Base-by-base conservation (phyloP, 2,797 vertebrate species). In the Lates japonicus region DNA sequence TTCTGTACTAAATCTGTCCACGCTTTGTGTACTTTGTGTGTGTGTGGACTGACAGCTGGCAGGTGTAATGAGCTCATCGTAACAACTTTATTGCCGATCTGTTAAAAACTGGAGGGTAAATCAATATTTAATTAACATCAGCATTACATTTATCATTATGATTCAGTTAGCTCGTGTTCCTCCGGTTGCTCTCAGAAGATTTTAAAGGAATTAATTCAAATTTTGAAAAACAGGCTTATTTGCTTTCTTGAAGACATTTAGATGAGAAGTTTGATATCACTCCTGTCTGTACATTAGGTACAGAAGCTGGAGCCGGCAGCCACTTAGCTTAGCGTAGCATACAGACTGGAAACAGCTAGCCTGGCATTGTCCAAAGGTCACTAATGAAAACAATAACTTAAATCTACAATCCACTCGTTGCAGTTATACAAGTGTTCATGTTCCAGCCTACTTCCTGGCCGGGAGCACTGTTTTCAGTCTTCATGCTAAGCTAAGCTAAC, bases 51-150 rank as follows among this genome's bases (percentile, higher is more conserved):
- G 78, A 86, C 67, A 81, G 85, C 74, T 75, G 80, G 54, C 74
- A 80, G 66, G 61, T 83, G 49, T 84, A 80, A 82, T 76, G 60
- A 90, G 69, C 70, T 84, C 73, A 80, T 61, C 4, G 1, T 76
- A 62, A 78, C 70, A 80, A 48, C 55, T 63, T 81, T 17, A 67
- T 78, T 35, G 12, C 29, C 65, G 20, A 37, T 61, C 31, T 37
- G 20, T 68, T 55, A n/a, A 58, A n/a, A 60, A 48, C 13, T 37
- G 42, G 60, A n/a, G 33, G 70, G 16, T 62, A 7, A 69, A 48
- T 78, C 37, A 60, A 48, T 75, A 46, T 81, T 84, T 57, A 31
- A 76, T 78, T 22, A 70, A 70, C 25, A 65, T 57, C 2, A 20
- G 46, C 16, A 58, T 73, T 70, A 16, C 7, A 46, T 19, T 41